These are phyloP conservation scores for Ctenopoma kingsleyae DNA, from an alignment of 2,797 vertebrate species.

Conservation along the genomic window DNA sequence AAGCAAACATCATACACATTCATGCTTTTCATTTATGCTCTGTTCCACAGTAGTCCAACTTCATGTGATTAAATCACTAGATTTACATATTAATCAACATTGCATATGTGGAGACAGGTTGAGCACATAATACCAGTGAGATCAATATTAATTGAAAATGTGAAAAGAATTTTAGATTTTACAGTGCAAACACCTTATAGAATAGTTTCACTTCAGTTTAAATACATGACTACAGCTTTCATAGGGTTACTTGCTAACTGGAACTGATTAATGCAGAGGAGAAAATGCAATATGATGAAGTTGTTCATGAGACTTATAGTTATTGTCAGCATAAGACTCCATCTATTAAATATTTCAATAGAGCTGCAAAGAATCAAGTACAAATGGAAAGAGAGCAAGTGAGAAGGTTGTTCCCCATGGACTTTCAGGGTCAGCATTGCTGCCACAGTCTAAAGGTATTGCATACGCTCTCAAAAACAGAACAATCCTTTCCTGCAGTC, in stretches of 20 bases:
- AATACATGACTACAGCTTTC: constrained; percentile 54
- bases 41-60: not conserved
- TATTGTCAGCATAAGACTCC: constrained; percentile 77
- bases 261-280: constrained; percentile 66
- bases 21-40: not conserved
- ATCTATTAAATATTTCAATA: constrained; percentile 84
- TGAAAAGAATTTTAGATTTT: constrained; percentile 13
- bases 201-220: constrained; percentile 31
- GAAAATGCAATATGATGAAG: constrained; percentile 55
- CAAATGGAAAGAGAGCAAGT: constrained; percentile 44
- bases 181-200: not conserved
- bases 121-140: not conserved
- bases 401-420: constrained; percentile 54
- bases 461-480: constrained; percentile 37
- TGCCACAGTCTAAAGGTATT: constrained; percentile 50
- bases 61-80: not conserved
- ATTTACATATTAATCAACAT: not conserved
- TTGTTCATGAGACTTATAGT: constrained; percentile 74
- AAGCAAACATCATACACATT: not conserved
- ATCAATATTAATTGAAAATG: not conserved
- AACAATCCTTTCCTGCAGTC: constrained; percentile 35
- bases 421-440: constrained; percentile 59
- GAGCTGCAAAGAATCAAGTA: constrained; percentile 60
- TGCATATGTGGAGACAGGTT: not conserved
- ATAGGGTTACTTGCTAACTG: constrained; percentile 66